Evolutionary conservation across 1,140 invertebrate genomes (phyloP), one percentile per base, ranked within the genome.

Genomic region (Dolichoris vasculosae): DNA sequence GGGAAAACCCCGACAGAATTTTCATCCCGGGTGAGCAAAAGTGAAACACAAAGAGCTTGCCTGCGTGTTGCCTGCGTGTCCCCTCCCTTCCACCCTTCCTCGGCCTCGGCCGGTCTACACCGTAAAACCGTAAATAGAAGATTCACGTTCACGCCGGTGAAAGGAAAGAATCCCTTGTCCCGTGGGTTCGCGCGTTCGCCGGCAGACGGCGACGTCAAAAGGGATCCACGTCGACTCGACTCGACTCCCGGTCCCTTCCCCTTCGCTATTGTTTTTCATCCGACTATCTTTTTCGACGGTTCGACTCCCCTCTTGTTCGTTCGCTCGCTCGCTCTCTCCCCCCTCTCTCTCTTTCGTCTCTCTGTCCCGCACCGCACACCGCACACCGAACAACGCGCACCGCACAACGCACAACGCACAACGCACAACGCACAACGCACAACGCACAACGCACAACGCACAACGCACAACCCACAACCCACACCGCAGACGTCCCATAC

Each of bases 181-280:
- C 38, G 67, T 43, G 15, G 77, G 23, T 85, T 71, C 76, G 55
- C 63, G 26, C n/a, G 38, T 43, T 80, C 69, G 51, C 84, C 84
- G 69, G 40, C 55, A 85, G 84, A 82, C 78, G 78, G 84, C 84
- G 84, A 59, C 51, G 69, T 46, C 55, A 11, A 73, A 79, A 85
- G 77, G 75, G 59, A 82, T 43, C 69, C 43, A 51, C 46, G 7
- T 71, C 67, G 20, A 71, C 30, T 71, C 43, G 35, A 32, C 3
- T 71, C 67, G 20, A 71, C 30, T 71, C 80, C 67, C 64, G 35
- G 30, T 67, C 43, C 64, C 35, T 71, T 82, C 67, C 51, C 71
- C 17, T 32, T 4, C 35, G 69, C 69, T 43, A 43, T 73, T 73
- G 69, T 73, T 73, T 73, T 43, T 32, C 40, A 43, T 38, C 30